These are phyloP conservation scores for Labeo catla DNA, from an alignment of 2,113 vertebrate genomes.

Conservation along the genomic window DNA sequence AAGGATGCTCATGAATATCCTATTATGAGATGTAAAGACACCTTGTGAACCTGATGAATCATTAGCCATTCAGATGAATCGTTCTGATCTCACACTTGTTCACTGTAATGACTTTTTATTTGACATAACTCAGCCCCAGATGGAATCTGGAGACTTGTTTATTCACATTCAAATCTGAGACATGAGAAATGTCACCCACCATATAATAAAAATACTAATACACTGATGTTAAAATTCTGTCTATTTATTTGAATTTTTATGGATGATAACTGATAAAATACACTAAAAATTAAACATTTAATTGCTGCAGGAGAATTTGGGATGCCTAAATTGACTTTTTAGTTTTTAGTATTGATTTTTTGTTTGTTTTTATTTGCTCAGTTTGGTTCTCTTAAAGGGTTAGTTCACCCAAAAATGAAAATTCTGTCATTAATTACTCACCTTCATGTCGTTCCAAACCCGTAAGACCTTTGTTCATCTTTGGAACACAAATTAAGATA, in stretches of 20 bases:
- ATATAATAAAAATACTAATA: neutral
- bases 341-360: neutral
- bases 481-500: no score
- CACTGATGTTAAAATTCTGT: neutral
- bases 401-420: no score
- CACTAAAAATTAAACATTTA: neutral
- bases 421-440: no score
- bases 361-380: neutral
- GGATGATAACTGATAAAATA: no score
- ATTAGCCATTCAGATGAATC: conserved; percentile 20
- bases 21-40: neutral
- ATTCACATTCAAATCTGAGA: neutral
- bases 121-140: neutral
- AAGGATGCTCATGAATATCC: conserved; percentile 8
- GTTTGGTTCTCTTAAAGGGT: no score
- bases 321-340: neutral
- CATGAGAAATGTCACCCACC: neutral
- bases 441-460: no score
- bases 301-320: neutral
- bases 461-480: no score
- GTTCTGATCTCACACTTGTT: neutral
- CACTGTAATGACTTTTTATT: neutral
- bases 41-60: neutral
- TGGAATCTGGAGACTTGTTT: neutral
- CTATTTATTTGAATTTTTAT: neutral